A percentile compares a stretch with the other conserved stretches of the same genome.
phyloP scores from a whole-genome alignment of 2,113 vertebrate species.

The Hiodon tergisus region DNA sequence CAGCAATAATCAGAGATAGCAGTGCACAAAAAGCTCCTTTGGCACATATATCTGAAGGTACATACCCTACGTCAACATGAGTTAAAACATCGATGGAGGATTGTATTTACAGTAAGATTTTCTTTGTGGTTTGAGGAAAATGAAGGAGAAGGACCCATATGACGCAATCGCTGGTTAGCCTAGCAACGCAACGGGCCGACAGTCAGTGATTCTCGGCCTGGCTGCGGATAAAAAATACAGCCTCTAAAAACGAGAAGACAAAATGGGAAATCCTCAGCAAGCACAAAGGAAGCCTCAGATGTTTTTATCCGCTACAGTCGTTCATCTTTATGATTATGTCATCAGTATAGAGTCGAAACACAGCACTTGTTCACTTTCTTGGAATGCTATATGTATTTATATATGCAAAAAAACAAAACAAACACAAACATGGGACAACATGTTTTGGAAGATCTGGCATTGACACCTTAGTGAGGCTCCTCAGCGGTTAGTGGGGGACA shows the following conservation, averaged over 20 bases:
- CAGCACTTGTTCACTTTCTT: too few relatives aligned
- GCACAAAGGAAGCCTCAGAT: too few relatives aligned
- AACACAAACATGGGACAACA: too few relatives aligned
- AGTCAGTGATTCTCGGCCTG: not conserved
- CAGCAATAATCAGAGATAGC: not conserved
- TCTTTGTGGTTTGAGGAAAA: not conserved
- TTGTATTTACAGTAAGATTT: conserved; percentile 11
- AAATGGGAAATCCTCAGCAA: not conserved
- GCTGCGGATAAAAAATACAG: conserved; percentile 3
- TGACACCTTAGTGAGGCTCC: too few relatives aligned
- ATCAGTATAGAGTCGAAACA: too few relatives aligned
- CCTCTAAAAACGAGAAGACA: not conserved
- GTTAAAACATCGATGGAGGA: not conserved
- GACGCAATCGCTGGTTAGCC: not conserved
- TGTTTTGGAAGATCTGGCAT: too few relatives aligned
- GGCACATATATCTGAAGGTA: not conserved
- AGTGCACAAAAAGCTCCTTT: not conserved
- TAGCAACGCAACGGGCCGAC: not conserved
- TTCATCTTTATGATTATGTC: too few relatives aligned
- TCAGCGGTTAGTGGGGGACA: not conserved
- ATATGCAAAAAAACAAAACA: too few relatives aligned
- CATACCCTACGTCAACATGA: not conserved
- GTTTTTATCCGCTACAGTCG: too few relatives aligned
- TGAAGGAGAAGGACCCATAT: not conserved
- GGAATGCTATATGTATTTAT: too few relatives aligned